Evolutionary conservation across 2,888 invertebrate species (phyloP), one percentile per base, ranked within the genome.

Genomic region (Agrochola macilenta): DNA sequence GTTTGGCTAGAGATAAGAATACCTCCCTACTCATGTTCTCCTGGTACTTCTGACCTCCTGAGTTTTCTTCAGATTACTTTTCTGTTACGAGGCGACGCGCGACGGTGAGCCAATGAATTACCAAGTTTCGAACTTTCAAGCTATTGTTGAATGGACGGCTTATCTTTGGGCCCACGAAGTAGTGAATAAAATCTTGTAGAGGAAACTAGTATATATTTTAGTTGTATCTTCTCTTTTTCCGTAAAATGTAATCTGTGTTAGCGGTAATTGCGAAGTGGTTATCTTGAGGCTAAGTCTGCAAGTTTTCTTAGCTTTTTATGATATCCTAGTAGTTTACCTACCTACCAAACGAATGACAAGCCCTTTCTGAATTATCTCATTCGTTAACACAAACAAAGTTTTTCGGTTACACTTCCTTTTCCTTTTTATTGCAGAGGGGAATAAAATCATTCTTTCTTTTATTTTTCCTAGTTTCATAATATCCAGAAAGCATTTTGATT

Each of bases 1-100:
- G 78, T 86, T 83, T 75, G 81, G 76, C 73, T 66, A 74, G 60
- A 70, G 79, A 84, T 82, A 87, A 88, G 74, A 88, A 84, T 68
- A 76, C 65, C 52, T 63, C 70, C 58, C 23, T 49, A 52, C 57
- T 80, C 26, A 70, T 78, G 75, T 69, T 57, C 12, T 66, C 66
- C 79, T 74, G 69, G 84, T 76, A 77, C 49, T 39, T 52, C 30
- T 60, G 66, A 74, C 63, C 63, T 69, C n/a, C 57, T 64, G 61
- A 74, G 63, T 81, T 83, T 83, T 60, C 64, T 68, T 30, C 63
- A 61, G 69, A 76, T 84, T 81, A 73, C 58, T 82, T 88, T 87
- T 76, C 74, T 79, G 60, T 78, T 79, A 76, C 35, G 65, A 76
- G 63, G 68, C 69, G 60, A 35, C 35, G 35, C 4, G 35, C 30